Evolutionary conservation across 2,113 vertebrate genomes (phyloP).

Genomic region (Gymnorhina tibicen): DNA sequence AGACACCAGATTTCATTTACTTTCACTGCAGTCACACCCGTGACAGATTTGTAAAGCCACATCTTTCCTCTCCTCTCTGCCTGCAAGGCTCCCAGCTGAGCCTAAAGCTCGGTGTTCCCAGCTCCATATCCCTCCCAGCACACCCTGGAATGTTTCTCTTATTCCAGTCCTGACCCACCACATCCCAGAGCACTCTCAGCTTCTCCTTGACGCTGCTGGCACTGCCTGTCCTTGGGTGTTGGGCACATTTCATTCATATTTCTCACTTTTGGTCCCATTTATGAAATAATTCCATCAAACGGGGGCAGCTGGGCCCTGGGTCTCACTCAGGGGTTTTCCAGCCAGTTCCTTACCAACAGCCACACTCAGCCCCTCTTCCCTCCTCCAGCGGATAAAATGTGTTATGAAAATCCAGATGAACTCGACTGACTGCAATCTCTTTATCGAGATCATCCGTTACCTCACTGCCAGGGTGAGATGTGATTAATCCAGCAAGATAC

Average conservation of each 20-base stretch:
- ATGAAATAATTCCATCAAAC: neutral
- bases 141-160: neutral
- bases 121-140: neutral
- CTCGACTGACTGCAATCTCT: neutral
- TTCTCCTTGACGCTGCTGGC: neutral
- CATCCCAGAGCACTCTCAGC: neutral
- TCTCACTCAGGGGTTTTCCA: neutral
- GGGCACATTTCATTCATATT: neutral
- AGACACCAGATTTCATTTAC: neutral
- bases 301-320: rapidly evolving
- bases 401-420: neutral
- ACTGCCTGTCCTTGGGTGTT: neutral
- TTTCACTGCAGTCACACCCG: neutral
- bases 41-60: neutral
- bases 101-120: neutral
- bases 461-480: neutral
- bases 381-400: neutral
- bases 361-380: neutral
- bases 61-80: neutral
- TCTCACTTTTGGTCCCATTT: neutral
- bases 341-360: neutral
- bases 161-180: neutral
- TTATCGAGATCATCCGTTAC: slow-evolving; percentile 15
- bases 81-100: neutral
- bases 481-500: slow-evolving; percentile 8